Evolutionary conservation across 2,888 invertebrate genomes (phyloP), one percentile per base, ranked within the genome.

Genomic region (Linnaemya vulpina): DNA sequence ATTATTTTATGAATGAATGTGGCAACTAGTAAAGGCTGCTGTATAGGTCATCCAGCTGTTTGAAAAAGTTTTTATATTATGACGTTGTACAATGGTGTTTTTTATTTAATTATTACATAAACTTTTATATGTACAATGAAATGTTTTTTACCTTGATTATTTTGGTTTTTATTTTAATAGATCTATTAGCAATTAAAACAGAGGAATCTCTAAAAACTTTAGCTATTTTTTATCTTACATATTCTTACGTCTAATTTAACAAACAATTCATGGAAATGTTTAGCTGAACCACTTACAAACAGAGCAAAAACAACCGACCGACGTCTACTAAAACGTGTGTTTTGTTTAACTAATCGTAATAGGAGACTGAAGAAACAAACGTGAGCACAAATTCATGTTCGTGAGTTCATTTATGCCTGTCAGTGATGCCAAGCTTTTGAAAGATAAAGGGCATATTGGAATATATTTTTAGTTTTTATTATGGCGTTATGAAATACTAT

Each of bases 281-380:
- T 35, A 43, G 43, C 17, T 51, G n/a, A 51, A 49, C 13, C 40
- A 38, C 22, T 5, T 17, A 68, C 40, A 30, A 60, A 60, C 3
- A 46, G 63, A n/a, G 30, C 10, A n/a, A 20, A 49, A 8, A 58
- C 35, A 49, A 46, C 17, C 58, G 20, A 15, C 17, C 58, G 17
- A 13, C 25, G 7, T 22, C 62, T 15, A 25, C 53, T 55, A 58
- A 53, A 74, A 65, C 62, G 49, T 68, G 63, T 67, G 68, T 20
- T 30, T 30, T n/a, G 60, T 74, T 38, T n/a, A 58, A 62, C 55
- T 79, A 84, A 55, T 38, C 20, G 25, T 55, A 71, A 71, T 53
- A 38, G 77, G 65, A 76, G 75, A 86, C 86, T 86, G 79, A 80
- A 84, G 84, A 84, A 85, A 75, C 77, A 73, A 71, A 74, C 71